Evolutionary conservation across 2,888 invertebrate genomes (phyloP), one percentile per base, ranked within the genome.

Genomic region (Copidosoma aretas): DNA sequence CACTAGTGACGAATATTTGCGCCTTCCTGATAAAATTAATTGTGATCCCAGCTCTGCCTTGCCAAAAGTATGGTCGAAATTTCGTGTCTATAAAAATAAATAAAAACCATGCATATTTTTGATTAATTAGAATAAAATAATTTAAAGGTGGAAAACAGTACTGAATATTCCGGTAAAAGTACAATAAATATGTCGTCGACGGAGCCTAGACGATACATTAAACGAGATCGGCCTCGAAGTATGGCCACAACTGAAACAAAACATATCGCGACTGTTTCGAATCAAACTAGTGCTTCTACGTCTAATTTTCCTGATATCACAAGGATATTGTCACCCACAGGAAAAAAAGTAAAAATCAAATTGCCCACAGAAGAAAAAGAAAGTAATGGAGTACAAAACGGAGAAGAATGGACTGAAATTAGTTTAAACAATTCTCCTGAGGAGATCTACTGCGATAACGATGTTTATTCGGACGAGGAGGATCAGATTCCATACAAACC

Each of bases 401-500:
- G 85, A 1, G 90, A 90, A 75, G 90, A 90, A 68, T 91, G 91
- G 91, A 91, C 91, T 0, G 91, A 91, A 82, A 91, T 91, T 65
- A 91, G 90, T 81, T 83, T 91, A 77, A 90, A 90, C 71, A 89
- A 89, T 79, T 90, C 90, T 22, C 90, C 90, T 0, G 90, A 90
- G 66, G 89, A 89, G 78, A 84, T 86, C 75, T 88, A 87, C 80
- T 87, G 87, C 71, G 87, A 87, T 70, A 88, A 88, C 60, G 87
- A 88, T 0, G 85, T 79, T 52, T 84, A 82, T 54, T 84, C 83
- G n/a, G 84, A 82, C 39, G 81, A 83, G 46, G 83, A 83, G 4
- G 82, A 83, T 72, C 86, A 86, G 70, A 84, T 86, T 71, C 85
- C 86, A 2, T 86, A 86, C 72, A 86, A 85, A 75, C 82, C 85